These are phyloP conservation scores for Cotesia chilonis DNA, from an alignment of 1,140 invertebrate species.

Conservation along the genomic window DNA sequence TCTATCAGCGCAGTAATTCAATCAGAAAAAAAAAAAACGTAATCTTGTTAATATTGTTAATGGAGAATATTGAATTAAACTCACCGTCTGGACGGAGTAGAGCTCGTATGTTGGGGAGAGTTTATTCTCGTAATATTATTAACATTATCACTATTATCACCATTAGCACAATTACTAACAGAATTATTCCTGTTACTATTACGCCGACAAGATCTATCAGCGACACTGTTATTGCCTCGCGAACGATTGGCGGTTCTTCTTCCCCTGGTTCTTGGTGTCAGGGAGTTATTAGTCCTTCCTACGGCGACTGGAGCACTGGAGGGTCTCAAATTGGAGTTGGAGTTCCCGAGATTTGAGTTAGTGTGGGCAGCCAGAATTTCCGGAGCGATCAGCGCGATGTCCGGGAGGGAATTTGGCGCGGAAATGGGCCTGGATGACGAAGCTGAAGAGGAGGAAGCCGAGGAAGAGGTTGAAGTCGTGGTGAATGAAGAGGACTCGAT, in stretches of 20 bases:
- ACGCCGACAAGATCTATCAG: conserved; percentile 18
- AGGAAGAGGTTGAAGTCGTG: conserved; percentile 54
- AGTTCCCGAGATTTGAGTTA: conserved; percentile 46
- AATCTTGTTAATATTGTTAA: neutral
- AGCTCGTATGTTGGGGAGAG: conserved; percentile 7
- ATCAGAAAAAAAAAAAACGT: too few species aligned
- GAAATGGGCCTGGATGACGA: conserved; percentile 19
- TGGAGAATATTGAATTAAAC: neutral
- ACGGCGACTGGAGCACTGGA: conserved; percentile 54
- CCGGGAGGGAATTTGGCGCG: conserved; percentile 57
- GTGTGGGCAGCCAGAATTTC: conserved; percentile 62
- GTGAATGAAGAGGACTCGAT: neutral
- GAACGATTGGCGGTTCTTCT: conserved; percentile 33
- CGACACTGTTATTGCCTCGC: conserved; percentile 6
- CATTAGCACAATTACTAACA: conserved; percentile 19
- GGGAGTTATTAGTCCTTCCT: conserved; percentile 14
- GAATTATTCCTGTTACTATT: conserved; percentile 15
- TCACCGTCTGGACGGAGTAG: conserved; percentile 23
- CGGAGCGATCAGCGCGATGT: conserved; percentile 61
- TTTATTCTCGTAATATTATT: conserved; percentile 13
- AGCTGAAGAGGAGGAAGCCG: conserved; percentile 37
- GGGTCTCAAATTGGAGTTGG: conserved; percentile 48
- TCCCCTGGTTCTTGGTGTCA: conserved; percentile 37
- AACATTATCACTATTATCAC: conserved; percentile 15
- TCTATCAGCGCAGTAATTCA: too few species aligned